Conservation (phyloP, 2,888 invertebrate species). For the Microctonus hyperodae region DNA sequence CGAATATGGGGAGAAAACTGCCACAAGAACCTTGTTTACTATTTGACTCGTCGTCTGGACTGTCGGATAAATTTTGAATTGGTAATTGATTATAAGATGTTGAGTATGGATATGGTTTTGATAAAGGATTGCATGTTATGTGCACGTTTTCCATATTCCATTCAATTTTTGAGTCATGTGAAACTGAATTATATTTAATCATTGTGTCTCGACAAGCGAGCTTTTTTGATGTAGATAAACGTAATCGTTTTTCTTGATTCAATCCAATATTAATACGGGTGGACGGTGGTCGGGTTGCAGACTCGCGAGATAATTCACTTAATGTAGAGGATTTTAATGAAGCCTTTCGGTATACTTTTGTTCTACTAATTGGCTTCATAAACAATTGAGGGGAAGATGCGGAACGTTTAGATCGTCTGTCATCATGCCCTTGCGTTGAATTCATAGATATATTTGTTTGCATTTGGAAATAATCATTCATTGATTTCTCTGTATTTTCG, state of each 20-base stretch:
- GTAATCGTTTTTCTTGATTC: conserved; percentile 1
- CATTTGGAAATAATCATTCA: conserved; percentile 22
- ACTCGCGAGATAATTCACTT: not conserved
- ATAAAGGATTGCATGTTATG: conserved; percentile 56
- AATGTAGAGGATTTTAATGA: conserved; percentile 47
- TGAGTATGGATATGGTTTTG: conserved; percentile 56
- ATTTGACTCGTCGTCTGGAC: conserved; percentile 49
- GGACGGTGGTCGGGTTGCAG: not conserved
- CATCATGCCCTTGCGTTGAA: conserved; percentile 31
- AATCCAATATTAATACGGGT: not conserved
- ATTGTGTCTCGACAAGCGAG: not conserved
- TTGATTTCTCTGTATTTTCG: not conserved
- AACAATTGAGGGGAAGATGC: conserved; percentile 55
- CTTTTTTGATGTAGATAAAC: not conserved
- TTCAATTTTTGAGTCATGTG: conserved; percentile 37
- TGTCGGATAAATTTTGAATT: conserved; percentile 5
- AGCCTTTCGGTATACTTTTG: conserved; percentile 58
- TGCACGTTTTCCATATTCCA: conserved; percentile 49
- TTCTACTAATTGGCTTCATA: conserved; percentile 45
- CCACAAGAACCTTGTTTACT: conserved; percentile 44
- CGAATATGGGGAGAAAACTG: conserved; percentile 57
- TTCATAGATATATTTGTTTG: conserved; percentile 18
- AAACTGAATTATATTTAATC: conserved; percentile 26
- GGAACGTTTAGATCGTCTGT: conserved; percentile 46
- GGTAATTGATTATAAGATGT: conserved; percentile 48